A percentile compares a stretch with the other conserved stretches of the same genome.
Evolutionary conservation across 2,113 vertebrate species (phyloP).

Genomic region (Anarrhichthys ocellatus): DNA sequence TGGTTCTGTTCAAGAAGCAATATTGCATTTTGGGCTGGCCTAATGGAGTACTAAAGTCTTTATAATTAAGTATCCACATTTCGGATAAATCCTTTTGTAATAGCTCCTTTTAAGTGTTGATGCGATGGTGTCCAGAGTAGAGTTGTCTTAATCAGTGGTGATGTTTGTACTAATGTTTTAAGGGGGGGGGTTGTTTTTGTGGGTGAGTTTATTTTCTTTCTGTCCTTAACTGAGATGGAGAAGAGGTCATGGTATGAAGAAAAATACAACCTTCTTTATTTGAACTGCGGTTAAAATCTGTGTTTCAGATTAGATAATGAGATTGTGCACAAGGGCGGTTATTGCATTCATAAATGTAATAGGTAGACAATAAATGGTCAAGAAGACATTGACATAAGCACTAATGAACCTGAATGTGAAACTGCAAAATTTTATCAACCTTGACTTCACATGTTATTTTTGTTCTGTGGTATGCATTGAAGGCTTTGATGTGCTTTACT

Average conservation of each 20-base stretch:
- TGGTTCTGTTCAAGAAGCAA: constrained; percentile 14
- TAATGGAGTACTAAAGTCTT: constrained; percentile 27
- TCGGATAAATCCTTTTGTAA: constrained; percentile 33
- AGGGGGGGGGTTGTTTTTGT: neutral
- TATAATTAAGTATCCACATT: constrained; percentile 40
- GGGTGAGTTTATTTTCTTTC: neutral
- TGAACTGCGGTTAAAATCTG: constrained; percentile 10
- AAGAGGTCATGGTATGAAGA: neutral
- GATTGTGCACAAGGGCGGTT: constrained; percentile 32
- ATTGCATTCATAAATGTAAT: constrained; percentile 47
- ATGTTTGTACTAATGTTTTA: constrained; percentile 20
- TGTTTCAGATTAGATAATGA: constrained; percentile 32
- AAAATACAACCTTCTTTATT: neutral
- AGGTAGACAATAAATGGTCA: constrained; percentile 51
- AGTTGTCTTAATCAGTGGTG: constrained; percentile 22
- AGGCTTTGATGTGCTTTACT: constrained; percentile 28
- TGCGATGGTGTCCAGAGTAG: constrained; percentile 6
- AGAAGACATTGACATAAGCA: constrained; percentile 64
- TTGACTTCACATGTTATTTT: constrained; percentile 50
- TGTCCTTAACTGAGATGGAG: neutral
- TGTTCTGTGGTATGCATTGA: constrained; percentile 26
- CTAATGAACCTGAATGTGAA: constrained; percentile 59
- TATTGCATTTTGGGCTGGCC: constrained; percentile 5
- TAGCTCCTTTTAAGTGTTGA: constrained; percentile 34
- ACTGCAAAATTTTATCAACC: constrained; percentile 35